These are phyloP conservation scores for Siniperca chuatsi DNA, from an alignment of 2,113 vertebrate species.

Conservation along the genomic window DNA sequence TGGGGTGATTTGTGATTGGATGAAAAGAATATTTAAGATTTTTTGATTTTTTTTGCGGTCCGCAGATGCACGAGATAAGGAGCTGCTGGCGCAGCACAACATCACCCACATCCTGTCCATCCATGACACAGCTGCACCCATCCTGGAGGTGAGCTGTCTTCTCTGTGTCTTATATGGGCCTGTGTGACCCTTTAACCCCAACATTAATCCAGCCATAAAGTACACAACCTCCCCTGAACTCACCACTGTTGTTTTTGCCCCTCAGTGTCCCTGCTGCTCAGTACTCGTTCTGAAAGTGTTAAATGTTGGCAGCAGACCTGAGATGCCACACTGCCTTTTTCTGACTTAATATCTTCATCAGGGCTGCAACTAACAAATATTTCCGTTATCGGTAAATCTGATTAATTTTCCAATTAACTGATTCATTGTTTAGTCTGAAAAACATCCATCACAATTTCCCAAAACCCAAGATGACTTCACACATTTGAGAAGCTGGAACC, in stretches of 20 bases:
- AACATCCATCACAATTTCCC: neutral
- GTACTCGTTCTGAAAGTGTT: constrained; percentile 53
- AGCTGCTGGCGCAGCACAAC: constrained; percentile 90
- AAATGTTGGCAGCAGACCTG: constrained; percentile 2
- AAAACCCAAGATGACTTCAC: neutral
- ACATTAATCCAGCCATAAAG: neutral
- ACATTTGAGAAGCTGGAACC: neutral
- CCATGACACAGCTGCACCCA: constrained; percentile 91
- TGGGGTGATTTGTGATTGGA: constrained; percentile 32
- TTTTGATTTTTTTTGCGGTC: constrained; percentile 21
- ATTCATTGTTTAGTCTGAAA: neutral
- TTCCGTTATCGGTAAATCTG: neutral
- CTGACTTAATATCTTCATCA: neutral
- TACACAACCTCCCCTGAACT: constrained; percentile 1
- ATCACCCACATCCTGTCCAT: constrained; percentile 95
- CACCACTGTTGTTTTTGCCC: neutral
- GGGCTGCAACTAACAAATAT: neutral
- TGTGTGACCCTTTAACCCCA: neutral
- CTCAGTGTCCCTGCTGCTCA: constrained; percentile 12
- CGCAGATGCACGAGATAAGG: constrained; percentile 90
- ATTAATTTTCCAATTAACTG: neutral
- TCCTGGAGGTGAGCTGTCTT: constrained; percentile 89
- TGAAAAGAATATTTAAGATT: neutral
- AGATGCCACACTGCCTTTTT: neutral
- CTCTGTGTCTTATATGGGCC: neutral